Conservation (phyloP, 2,797 vertebrate genomes). For the Toxotes lorentzi region DNA sequence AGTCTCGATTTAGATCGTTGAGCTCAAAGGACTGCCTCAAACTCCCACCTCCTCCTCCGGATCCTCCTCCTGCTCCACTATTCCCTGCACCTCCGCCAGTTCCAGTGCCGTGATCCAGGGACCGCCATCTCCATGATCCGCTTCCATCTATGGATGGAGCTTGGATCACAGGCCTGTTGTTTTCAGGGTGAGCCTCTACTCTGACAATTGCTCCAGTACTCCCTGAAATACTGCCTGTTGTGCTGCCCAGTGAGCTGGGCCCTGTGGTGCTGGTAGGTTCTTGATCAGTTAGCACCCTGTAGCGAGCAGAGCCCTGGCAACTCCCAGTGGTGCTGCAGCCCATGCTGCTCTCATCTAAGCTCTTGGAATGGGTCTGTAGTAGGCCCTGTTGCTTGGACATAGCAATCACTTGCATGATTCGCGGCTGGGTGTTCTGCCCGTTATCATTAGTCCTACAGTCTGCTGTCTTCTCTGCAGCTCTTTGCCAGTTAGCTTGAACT, state of each 20-base stretch:
- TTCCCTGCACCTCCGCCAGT: slow-evolving; percentile 18
- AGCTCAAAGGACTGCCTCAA: slow-evolving; percentile 94
- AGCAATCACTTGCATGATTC: slow-evolving; percentile 97
- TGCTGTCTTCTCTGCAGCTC: slow-evolving; percentile 93
- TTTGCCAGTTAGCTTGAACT: slow-evolving; percentile 93
- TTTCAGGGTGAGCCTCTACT: slow-evolving; percentile 96
- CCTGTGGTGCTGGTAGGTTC: slow-evolving; percentile 80
- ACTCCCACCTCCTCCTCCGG: slow-evolving; percentile 71
- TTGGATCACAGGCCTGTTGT: slow-evolving; percentile 91
- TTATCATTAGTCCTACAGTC: slow-evolving; percentile 87
- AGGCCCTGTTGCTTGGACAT: slow-evolving; percentile 98
- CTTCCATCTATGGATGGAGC: slow-evolving; percentile 92
- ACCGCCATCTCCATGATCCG: slow-evolving; percentile 97
- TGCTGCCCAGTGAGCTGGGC: slow-evolving; percentile 70
- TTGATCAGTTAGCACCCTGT: slow-evolving; percentile 90
- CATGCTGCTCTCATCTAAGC: slow-evolving; percentile 89
- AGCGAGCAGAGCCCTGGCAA: slow-evolving; percentile 86
- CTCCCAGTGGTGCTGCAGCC: slow-evolving; percentile 86
- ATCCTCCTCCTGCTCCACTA: slow-evolving; percentile 34
- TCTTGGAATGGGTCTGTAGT: slow-evolving; percentile 93
- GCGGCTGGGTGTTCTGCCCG: slow-evolving; percentile 84
- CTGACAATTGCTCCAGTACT: slow-evolving; percentile 89
- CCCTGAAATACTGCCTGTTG: slow-evolving; percentile 74
- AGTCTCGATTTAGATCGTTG: slow-evolving; percentile 95
- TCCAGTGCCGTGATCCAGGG: slow-evolving; percentile 85